Base-by-base conservation (phyloP, 92 coral and sea anemone species). In the Palythoa caribaeorum region DNA sequence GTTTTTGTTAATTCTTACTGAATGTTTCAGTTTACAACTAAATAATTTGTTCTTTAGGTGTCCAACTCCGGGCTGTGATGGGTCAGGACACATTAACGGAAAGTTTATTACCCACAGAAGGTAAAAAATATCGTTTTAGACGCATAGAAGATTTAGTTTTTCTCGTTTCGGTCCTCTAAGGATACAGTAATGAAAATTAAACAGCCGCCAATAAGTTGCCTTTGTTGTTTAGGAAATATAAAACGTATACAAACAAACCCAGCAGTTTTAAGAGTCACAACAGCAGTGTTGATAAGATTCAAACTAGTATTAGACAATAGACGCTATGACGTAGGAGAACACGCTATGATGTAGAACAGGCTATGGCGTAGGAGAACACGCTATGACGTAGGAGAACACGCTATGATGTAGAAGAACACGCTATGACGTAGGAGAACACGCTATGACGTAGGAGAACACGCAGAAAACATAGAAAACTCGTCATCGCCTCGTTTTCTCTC, bases 11-110 rank as follows among this genome's bases (percentile, higher is more conserved):
- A 14, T 17, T 71, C 15, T 8, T 11, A 71, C 48, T 37, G n/a
- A 20, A 13, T 3, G 17, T 72, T 72, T 13, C 19, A 37, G 1
- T 72, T 17, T 6, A 16, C 6, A 14, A 17, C 35, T 73, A 39
- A 15, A 28, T 1, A 8, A 1, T 13, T 21, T 28, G 15, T 87
- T 8, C 75, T 57, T 55, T 54, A 94, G 98, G 91, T 96, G 99
- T 89, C 99, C 96, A 19, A 96, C 99, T 10, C 99, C 99, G 1
- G 96, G 95, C 60, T 96, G 99, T 91, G 99, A 96, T 80, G 99
- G 99, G 0, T 90, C 93, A 8, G 99, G 99, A n/a, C 99, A 96
- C 80, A 98, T 96, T 16, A 95, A 98, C 7, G 99, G 99, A 0
- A 95, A 95, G 83, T 96, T 95, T 84, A 94, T 96, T 6, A 92